These are phyloP conservation scores for Dinothrombium tinctorium DNA, from an alignment of 1,140 invertebrate genomes.

Conservation along the genomic window DNA sequence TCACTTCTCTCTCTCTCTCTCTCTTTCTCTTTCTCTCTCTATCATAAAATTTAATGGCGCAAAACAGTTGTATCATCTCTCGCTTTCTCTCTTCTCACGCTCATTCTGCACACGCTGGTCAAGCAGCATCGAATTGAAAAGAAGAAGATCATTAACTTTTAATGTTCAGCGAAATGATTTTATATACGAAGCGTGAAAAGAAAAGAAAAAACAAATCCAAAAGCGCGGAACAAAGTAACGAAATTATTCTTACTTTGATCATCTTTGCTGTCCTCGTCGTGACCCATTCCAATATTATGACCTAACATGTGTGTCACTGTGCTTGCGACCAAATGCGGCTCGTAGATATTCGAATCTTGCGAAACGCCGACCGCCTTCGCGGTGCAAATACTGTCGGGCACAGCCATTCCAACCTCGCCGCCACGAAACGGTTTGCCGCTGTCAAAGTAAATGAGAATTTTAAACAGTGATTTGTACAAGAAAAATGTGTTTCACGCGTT, in stretches of 20 bases:
- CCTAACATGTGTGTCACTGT: slow-evolving; percentile 91
- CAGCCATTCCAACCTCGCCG: slow-evolving; percentile 68
- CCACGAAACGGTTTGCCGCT: slow-evolving; percentile 57
- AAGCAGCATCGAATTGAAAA: too few relatives aligned
- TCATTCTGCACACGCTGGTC: too few relatives aligned
- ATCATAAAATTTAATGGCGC: too few relatives aligned
- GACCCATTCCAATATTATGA: slow-evolving; percentile 81
- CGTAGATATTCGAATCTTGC: slow-evolving; percentile 61
- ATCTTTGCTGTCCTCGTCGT: slow-evolving; percentile 44
- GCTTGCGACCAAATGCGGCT: slow-evolving; percentile 71
- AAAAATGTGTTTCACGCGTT: too few relatives aligned
- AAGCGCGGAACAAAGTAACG: not conserved
- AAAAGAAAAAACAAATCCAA: not conserved
- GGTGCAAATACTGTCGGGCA: slow-evolving; percentile 70
- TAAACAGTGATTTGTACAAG: slow-evolving; percentile 12
- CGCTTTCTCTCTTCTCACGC: too few relatives aligned
- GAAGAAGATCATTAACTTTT: too few relatives aligned
- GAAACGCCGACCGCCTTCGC: slow-evolving; percentile 69
- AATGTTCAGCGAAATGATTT: too few relatives aligned
- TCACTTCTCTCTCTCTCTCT: too few relatives aligned
- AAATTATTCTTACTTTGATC: not conserved
- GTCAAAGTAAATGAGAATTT: slow-evolving; percentile 13
- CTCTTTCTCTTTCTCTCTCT: too few relatives aligned
- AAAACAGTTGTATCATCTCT: too few relatives aligned
- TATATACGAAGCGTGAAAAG: not conserved